Evolutionary conservation across 2,797 vertebrate species (phyloP).

Genomic region (Zalophus californianus): DNA sequence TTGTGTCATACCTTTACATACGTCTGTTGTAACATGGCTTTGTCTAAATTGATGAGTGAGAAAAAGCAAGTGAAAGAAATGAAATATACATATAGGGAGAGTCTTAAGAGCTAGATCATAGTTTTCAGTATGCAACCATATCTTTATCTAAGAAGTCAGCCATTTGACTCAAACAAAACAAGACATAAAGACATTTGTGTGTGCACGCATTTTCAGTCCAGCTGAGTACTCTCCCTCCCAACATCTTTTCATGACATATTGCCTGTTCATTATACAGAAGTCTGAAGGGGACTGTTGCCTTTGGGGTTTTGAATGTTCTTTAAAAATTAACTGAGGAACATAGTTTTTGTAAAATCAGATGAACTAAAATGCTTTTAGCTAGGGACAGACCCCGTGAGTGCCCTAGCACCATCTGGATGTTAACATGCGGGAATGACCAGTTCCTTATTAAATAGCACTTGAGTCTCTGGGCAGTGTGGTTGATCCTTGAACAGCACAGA

Average conservation of each 20-base stretch:
- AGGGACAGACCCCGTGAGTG: background rate
- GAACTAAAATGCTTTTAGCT: background rate
- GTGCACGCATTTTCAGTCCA: background rate
- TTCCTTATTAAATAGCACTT: too few species aligned
- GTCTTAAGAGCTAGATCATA: background rate
- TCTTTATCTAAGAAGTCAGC: background rate
- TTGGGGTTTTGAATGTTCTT: background rate
- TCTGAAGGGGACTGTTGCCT: background rate
- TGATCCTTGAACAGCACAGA: background rate
- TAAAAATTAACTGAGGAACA: background rate
- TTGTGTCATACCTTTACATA: background rate
- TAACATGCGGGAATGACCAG: background rate
- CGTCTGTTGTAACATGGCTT: too few species aligned
- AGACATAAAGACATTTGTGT: background rate
- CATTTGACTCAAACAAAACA: background rate
- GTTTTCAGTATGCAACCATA: background rate
- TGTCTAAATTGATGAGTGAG: background rate
- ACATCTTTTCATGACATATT: background rate
- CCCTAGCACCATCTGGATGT: background rate
- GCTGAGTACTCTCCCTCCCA: background rate
- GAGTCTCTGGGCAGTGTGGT: background rate
- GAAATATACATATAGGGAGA: background rate
- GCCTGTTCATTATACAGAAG: too few species aligned
- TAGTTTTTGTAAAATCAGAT: background rate
- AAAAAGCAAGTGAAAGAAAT: background rate